Evolutionary conservation across 2,888 invertebrate genomes (phyloP), one percentile per base, ranked within the genome.

Genomic region (Volucella inanis): DNA sequence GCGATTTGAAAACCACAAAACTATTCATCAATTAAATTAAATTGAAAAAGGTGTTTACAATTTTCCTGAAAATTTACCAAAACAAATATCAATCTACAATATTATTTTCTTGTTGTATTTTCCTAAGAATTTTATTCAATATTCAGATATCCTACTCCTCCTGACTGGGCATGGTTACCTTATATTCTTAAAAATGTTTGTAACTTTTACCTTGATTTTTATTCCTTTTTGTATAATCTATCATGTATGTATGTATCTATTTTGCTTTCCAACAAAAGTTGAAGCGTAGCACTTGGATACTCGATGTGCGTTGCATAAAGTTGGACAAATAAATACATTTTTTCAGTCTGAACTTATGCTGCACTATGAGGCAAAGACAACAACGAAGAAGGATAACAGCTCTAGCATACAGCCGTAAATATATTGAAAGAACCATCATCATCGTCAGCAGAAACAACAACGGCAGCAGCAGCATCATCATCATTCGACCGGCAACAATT

Each of bases 401-500:
- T 11, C 41, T 49, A 61, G 22, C 15, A 14, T 55, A 31, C 39
- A 38, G 12, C 41, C 18, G 1, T 70, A n/a, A 59, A 15, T 49
- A 43, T 74, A 12, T 64, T 75, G 62, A 52, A 45, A 77, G 18
- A 70, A 41, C 50, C 78, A 82, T 65, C 81, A 50, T 41, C 67
- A 67, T 68, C 76, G 64, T 15, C 15, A 74, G 10, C 54, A 45
- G 11, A 14, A 61, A 6, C 61, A 61, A 31, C 61, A 45, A 18
- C 59, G 43, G 41, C 22, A 67, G 4, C 39, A 50, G 41, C 43
- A 62, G 10, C 49, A 64, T 43, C 55, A 71, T 14, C 70, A 64
- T 61, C 79, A 83, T 64, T 74, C 70, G 83, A 79, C 83, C 82
- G 78, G 65, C 83, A 83, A 83, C 38, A 74, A 78, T 78, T 68